These are phyloP conservation scores for Caenorhabditis sp. DNA, from an alignment of 2,888 invertebrate species.

Conservation along the genomic window DNA sequence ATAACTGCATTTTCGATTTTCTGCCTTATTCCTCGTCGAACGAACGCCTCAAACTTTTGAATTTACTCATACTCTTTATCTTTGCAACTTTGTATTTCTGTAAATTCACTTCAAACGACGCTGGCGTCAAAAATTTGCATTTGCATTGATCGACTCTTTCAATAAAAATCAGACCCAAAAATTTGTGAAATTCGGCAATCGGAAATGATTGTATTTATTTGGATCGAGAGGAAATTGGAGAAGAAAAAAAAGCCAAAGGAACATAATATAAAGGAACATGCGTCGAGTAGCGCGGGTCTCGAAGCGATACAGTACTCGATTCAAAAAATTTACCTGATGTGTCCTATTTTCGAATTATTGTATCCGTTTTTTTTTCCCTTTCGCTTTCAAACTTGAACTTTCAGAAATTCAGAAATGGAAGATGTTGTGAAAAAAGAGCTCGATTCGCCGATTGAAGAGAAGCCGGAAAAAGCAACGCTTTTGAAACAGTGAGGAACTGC, in stretches of 20 bases:
- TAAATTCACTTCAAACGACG: constrained; percentile 13
- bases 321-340: no score
- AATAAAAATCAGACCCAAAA: background rate
- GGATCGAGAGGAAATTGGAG: no score
- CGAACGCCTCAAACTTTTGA: constrained; percentile 32
- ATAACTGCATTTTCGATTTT: constrained; percentile 12
- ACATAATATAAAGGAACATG: no score
- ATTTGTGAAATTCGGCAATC: no score
- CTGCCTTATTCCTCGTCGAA: constrained; percentile 44
- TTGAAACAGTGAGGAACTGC: background rate
- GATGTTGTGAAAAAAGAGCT: no score
- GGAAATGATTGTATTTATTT: no score
- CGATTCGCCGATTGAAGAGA: no score
- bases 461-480: no score
- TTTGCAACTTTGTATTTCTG: background rate
- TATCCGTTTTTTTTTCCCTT: background rate
- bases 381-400: background rate
- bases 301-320: no score
- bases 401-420: no score
- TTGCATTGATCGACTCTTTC: background rate
- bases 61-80: background rate
- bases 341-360: background rate
- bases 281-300: no score
- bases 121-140: constrained; percentile 39
- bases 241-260: no score